Evolutionary conservation across 2,888 invertebrate species (phyloP).

Genomic region (Drosophila diplacantha): DNA sequence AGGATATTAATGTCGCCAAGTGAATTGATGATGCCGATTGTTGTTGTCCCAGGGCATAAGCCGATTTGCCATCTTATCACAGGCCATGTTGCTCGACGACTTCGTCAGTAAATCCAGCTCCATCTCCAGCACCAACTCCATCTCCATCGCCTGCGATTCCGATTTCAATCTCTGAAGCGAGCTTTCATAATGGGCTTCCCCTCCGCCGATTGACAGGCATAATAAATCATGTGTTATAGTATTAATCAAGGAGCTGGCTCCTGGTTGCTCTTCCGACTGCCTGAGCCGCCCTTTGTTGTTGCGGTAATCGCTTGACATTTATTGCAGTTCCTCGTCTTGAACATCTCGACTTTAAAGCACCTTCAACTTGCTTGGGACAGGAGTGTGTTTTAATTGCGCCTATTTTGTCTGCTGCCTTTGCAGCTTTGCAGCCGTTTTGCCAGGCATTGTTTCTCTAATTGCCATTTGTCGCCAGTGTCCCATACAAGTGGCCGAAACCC

Average conservation of each 20-base stretch:
- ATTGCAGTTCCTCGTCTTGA: conserved; percentile 54
- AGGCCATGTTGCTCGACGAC: conserved; percentile 38
- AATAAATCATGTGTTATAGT: conserved; percentile 71
- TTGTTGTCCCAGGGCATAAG: conserved; percentile 58
- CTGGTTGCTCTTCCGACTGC: conserved; percentile 37
- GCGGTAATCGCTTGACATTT: conserved; percentile 68
- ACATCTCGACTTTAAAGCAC: conserved; percentile 43
- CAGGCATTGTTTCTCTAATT: conserved; percentile 66
- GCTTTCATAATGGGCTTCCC: conserved; percentile 68
- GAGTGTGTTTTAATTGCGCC: conserved; percentile 56
- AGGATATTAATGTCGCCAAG: conserved; percentile 72
- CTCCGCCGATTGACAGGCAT: conserved; percentile 63
- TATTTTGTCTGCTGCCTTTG: conserved; percentile 35
- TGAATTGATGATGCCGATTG: conserved; percentile 71
- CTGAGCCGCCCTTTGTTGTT: conserved; percentile 41
- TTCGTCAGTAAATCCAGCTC: conserved; percentile 4
- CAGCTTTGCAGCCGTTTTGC: conserved; percentile 25
- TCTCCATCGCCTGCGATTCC: conserved; percentile 20
- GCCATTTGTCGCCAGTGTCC: conserved; percentile 56
- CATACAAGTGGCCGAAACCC: conserved; percentile 22
- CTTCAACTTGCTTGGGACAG: conserved; percentile 43
- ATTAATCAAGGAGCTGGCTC: conserved; percentile 65
- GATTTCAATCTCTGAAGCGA: conserved; percentile 60
- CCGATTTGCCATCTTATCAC: conserved; percentile 71
- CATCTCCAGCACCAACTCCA: not conserved